Conservation (phyloP, 2,888 invertebrate genomes). For the Hyposoter dolosus region DNA sequence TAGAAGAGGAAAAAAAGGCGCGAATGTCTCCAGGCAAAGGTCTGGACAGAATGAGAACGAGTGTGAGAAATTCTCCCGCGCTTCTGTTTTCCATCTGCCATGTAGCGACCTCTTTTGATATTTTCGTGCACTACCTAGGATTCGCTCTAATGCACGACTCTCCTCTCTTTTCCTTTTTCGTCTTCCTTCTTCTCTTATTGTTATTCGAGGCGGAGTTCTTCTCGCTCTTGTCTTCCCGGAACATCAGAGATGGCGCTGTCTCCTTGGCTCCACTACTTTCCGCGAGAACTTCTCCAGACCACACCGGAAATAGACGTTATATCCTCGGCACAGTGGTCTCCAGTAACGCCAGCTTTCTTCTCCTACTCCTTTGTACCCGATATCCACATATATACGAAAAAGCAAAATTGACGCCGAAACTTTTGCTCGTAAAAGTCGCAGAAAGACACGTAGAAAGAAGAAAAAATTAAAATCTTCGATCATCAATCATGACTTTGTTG, state of each 20-base stretch:
- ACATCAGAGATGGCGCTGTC: conserved; percentile 35
- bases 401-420: conserved; percentile 25
- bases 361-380: neutral
- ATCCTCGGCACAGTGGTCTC: conserved; percentile 65
- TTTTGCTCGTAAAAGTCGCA: neutral
- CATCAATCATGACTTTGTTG: neutral
- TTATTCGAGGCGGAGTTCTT: neutral
- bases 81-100: conserved; percentile 42
- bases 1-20: conserved; percentile 16
- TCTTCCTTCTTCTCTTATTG: neutral
- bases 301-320: conserved; percentile 76
- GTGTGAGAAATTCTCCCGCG: conserved; percentile 20
- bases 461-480: neutral
- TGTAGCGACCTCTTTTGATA: conserved; percentile 16
- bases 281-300: conserved; percentile 72
- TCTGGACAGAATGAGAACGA: neutral
- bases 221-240: neutral
- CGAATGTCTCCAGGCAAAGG: conserved; percentile 11
- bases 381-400: neutral
- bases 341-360: conserved; percentile 48
- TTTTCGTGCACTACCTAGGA: conserved; percentile 20
- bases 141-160: conserved; percentile 9
- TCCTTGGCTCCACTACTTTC: conserved; percentile 50
- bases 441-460: neutral
- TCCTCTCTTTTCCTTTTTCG: neutral